phyloP scores from a whole-genome alignment of 53 echinoderm and acorn worm species.

The Arbacia lixula region DNA sequence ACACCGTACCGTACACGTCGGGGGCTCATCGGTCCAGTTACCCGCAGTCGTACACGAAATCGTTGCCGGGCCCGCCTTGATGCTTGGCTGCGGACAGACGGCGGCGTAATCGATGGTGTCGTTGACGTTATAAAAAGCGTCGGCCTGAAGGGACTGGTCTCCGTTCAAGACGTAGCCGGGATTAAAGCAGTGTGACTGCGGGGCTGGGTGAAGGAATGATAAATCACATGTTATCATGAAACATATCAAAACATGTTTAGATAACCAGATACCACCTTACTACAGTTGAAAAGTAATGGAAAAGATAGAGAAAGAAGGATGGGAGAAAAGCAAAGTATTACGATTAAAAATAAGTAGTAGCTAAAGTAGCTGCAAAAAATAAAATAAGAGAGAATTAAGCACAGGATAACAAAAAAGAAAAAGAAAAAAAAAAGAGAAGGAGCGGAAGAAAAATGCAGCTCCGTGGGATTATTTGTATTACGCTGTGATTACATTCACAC shows the following conservation, averaged over 20 bases:
- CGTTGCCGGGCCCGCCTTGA: conserved; percentile 37
- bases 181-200: conserved; percentile 59
- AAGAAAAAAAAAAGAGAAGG: background rate
- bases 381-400: too few species aligned
- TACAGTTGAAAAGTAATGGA: background rate
- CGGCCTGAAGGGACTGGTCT: conserved; percentile 12
- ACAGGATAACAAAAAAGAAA: too few species aligned
- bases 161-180: conserved; percentile 68
- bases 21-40: conserved; percentile 41
- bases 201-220: too few species aligned
- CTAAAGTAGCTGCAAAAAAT: too few species aligned
- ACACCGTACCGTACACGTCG: conserved; percentile 46
- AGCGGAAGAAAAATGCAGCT: background rate
- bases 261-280: too few species aligned
- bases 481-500: too few species aligned
- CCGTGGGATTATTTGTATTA: too few species aligned
- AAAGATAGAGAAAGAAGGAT: background rate
- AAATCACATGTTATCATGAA: background rate
- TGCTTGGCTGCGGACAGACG: conserved; percentile 44
- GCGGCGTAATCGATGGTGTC: conserved; percentile 14
- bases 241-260: too few species aligned
- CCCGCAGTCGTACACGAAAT: conserved; percentile 44
- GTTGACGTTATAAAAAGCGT: conserved; percentile 2
- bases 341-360: too few species aligned
- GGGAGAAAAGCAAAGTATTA: too few species aligned